Conservation (phyloP, 2,113 vertebrate species). For the Nettapus auritus region DNA sequence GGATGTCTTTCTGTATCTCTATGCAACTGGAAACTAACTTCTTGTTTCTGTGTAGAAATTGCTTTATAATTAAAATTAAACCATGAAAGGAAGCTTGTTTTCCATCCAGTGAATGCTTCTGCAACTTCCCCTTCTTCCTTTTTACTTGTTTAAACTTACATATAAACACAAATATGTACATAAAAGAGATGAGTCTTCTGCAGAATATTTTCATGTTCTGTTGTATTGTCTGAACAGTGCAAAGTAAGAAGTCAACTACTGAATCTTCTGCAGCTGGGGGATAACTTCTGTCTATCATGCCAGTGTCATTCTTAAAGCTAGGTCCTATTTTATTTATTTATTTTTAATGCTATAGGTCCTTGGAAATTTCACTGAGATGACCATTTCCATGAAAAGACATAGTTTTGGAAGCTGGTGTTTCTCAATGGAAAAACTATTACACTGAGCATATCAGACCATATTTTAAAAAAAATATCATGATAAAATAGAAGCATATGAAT, state of each 20-base stretch:
- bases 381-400: neutral
- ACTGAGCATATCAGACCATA: neutral
- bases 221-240: neutral
- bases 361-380: neutral
- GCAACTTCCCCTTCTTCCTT: fast-evolving
- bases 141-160: neutral
- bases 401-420: fast-evolving
- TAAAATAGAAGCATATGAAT: neutral
- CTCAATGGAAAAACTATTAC: neutral
- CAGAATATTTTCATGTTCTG: neutral
- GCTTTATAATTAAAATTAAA: neutral
- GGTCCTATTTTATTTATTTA: neutral
- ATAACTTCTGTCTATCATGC: neutral
- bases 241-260: neutral
- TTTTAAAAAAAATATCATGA: neutral
- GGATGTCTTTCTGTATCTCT: neutral
- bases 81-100: neutral
- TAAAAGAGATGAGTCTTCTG: neutral
- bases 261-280: neutral
- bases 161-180: too few relatives aligned
- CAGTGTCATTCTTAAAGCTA: neutral
- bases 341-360: neutral
- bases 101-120: neutral
- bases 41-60: neutral
- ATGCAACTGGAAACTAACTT: neutral